Evolutionary conservation across 1,140 invertebrate species (phyloP), one percentile per base, ranked within the genome.

Genomic region (Bacillus rossius): DNA sequence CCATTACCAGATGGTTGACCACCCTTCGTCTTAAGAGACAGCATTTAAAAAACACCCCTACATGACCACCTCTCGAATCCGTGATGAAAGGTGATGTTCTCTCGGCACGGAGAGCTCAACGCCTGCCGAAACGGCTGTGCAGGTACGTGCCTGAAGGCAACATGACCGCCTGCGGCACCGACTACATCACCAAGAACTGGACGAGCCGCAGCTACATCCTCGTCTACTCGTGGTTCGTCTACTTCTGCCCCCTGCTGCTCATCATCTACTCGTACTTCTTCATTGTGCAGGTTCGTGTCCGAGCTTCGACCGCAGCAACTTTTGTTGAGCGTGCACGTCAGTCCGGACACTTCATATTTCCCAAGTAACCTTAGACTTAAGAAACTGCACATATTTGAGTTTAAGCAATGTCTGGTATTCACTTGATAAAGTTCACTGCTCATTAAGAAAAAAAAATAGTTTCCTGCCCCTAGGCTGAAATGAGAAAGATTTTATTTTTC

Each of bases 141-240:
- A 76, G 74, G 49, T 83, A 81, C 73, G 86, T 88, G 22, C 87
- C 87, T 3, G 88, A 90, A 74, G 86, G 87, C 19, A 89, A 89
- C 70, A 84, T 89, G 79, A 89, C 86, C 2, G 86, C 86, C 13
- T 91, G 88, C 65, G 88, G 87, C 53, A 87, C 88, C 14, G 88
- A 91, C 67, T 91, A 89, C 68, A 75, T 91, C 42, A 79, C 69
- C 67, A 83, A 85, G 65, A 80, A 82, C 48, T 81, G 77, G 79
- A 69, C 74, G 29, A 83, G 79, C 68, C 74, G 77, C 40, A 82
- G 79, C 50, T 87, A 86, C 75, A 84, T 85, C 61, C 68, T 86
- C 7, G 72, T 83, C 41, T 86, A 86, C 68, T 80, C 78, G 5
- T 59, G 84, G 10, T 83, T 81, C 71, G 78, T 78, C 23, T 87